Percentiles rank a stretch among this genome's conserved stretches.
These are phyloP conservation scores for Tortrix viridana DNA, from an alignment of 2,888 invertebrate genomes.

Conservation along the genomic window DNA sequence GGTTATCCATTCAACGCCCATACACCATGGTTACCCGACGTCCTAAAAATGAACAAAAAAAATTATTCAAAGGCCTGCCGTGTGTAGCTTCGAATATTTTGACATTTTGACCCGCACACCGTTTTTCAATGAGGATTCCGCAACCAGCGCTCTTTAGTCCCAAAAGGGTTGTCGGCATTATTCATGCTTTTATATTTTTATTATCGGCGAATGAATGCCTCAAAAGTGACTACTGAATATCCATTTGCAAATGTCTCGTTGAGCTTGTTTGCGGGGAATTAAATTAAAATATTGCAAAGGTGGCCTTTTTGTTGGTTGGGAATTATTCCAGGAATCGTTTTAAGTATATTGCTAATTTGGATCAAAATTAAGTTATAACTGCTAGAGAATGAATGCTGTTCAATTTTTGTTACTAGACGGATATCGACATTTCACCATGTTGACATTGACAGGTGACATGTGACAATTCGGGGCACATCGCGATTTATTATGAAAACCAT, in stretches of 20 bases:
- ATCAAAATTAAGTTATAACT: no score
- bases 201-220: slow-evolving; percentile 68
- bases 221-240: slow-evolving; percentile 66
- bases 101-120: slow-evolving; percentile 67
- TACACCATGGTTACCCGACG: slow-evolving; percentile 2
- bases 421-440: no score
- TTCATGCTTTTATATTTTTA: slow-evolving; percentile 73
- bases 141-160: slow-evolving; percentile 60
- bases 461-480: no score
- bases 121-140: slow-evolving; percentile 73
- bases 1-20: slow-evolving; percentile 20
- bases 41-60: slow-evolving; percentile 25
- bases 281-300: slow-evolving; percentile 16
- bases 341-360: no score
- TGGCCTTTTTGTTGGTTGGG: neutral
- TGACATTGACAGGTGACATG: no score
- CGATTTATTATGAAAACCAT: no score
- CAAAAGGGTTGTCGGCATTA: slow-evolving; percentile 73
- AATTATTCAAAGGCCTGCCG: slow-evolving; percentile 46
- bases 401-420: no score
- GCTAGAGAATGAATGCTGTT: no score
- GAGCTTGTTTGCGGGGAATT: slow-evolving; percentile 37
- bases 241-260: slow-evolving; percentile 61
- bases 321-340: neutral
- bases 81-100: slow-evolving; percentile 53